Percentiles rank a stretch among this genome's conserved stretches.
These are phyloP conservation scores for Sander vitreus DNA, from an alignment of 2,113 vertebrate species.

Conservation along the genomic window DNA sequence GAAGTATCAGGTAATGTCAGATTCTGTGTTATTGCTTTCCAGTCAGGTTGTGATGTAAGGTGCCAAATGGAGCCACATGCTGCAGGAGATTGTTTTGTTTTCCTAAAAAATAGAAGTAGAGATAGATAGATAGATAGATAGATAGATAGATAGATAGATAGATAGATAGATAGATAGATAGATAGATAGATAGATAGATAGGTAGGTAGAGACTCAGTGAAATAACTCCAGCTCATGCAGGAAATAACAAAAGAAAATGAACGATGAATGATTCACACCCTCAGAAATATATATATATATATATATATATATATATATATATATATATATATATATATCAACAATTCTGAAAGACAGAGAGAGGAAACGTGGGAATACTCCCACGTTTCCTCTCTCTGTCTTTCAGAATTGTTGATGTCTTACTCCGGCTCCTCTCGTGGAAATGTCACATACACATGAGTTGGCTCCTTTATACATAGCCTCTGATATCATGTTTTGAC, in stretches of 20 bases:
- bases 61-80: slow-evolving; percentile 12
- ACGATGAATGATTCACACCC: slow-evolving; percentile 22
- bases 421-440: neutral
- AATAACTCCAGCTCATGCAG: neutral
- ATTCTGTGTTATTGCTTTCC: slow-evolving; percentile 2
- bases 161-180: slow-evolving; percentile 7
- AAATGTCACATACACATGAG: slow-evolving; percentile 48
- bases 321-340: too few species aligned
- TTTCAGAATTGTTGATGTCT: neutral
- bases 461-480: slow-evolving; percentile 32
- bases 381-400: neutral
- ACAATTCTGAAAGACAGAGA: too few species aligned
- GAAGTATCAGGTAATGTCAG: slow-evolving; percentile 28
- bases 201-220: neutral
- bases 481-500: slow-evolving; percentile 66
- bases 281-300: neutral
- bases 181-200: neutral
- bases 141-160: slow-evolving; percentile 9
- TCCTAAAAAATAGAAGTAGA: neutral
- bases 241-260: slow-evolving; percentile 11
- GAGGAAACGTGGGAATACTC: too few species aligned
- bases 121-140: neutral
- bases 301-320: too few species aligned
- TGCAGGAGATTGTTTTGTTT: neutral
- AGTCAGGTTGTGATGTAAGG: neutral